Evolutionary conservation across 2,888 invertebrate species (phyloP).

Genomic region (Acrobasis suavella): DNA sequence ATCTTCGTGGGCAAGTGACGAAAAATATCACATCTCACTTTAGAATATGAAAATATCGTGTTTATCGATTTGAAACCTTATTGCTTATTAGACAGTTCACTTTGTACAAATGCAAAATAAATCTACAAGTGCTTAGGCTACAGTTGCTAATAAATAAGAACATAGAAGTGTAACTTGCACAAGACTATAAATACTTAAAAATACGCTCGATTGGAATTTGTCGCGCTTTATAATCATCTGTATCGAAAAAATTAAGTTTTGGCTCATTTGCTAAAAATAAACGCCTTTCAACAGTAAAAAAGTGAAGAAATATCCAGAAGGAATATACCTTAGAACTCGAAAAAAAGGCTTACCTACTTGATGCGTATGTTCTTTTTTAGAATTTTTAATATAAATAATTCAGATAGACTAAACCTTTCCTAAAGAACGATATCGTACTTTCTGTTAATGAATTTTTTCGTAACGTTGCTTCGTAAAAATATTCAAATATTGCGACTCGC

Average conservation of each 20-base stretch:
- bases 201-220: constrained; percentile 43
- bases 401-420: no score
- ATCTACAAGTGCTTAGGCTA: constrained; percentile 67
- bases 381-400: no score
- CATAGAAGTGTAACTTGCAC: constrained; percentile 52
- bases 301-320: no score
- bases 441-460: no score
- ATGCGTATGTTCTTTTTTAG: no score
- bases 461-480: no score
- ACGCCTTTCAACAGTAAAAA: no score
- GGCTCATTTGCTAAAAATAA: constrained; percentile 8
- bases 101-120: constrained; percentile 71
- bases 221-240: constrained; percentile 32
- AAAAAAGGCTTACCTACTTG: no score
- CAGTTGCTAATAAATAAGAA: constrained; percentile 62
- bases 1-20: constrained; percentile 52
- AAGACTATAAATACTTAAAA: constrained; percentile 53
- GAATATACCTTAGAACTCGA: no score
- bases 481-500: not conserved
- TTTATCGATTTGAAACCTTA: constrained; percentile 57
- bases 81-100: constrained; percentile 60
- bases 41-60: constrained; percentile 75
- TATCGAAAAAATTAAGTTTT: constrained; percentile 32
- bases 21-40: constrained; percentile 73
- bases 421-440: no score